A percentile compares a stretch with the other conserved stretches of the same genome.
phyloP scores from a whole-genome alignment of 2,797 vertebrate species.

The Eulemur albifrons region DNA sequence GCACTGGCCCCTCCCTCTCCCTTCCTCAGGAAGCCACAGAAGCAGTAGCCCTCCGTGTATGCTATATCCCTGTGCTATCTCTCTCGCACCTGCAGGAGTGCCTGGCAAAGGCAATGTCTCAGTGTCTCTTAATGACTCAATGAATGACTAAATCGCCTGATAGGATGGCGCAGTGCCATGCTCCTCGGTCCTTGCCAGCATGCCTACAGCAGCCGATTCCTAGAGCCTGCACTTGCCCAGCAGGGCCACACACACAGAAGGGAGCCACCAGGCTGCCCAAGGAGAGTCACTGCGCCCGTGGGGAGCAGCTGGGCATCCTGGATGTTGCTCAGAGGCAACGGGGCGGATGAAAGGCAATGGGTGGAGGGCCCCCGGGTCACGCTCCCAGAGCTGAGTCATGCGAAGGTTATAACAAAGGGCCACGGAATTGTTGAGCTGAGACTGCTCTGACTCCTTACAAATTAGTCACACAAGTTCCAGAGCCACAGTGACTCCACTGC shows the following conservation, averaged over 20 bases:
- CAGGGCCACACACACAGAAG: background rate
- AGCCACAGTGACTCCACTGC: too few relatives aligned
- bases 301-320: background rate
- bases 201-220: accelerated
- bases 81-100: background rate
- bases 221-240: too few relatives aligned
- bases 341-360: background rate
- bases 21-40: background rate
- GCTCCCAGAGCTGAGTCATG: background rate
- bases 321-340: background rate
- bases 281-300: accelerated
- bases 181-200: background rate
- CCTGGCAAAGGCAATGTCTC: background rate
- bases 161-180: accelerated
- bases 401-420: background rate
- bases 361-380: background rate
- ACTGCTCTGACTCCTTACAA: background rate
- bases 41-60: background rate
- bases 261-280: too few relatives aligned
- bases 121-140: background rate
- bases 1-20: too few relatives aligned
- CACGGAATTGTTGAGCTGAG: background rate
- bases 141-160: background rate
- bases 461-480: background rate
- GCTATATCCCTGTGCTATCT: background rate